Percentiles rank a stretch among this genome's conserved stretches.
Conservation (phyloP, 1,140 invertebrate genomes). For the Helicorthomorpha holstii region DNA sequence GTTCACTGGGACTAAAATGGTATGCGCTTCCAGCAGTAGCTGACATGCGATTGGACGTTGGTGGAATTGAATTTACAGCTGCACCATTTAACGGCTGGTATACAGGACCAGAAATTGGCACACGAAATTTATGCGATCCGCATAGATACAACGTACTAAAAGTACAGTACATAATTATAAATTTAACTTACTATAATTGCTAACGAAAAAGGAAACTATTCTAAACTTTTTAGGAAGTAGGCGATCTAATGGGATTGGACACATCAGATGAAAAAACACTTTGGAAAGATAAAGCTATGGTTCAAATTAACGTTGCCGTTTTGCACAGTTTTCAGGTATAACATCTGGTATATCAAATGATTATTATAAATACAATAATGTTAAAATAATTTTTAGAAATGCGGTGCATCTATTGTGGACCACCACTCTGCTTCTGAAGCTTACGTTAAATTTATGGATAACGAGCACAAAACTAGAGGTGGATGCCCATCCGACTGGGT, state of each 20-base stretch:
- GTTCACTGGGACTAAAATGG: conserved; percentile 68
- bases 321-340: conserved; percentile 74
- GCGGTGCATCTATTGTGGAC: conserved; percentile 83
- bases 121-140: conserved; percentile 70
- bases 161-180: conserved; percentile 37
- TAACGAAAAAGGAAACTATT: background rate
- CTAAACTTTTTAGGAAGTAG: conserved; percentile 45
- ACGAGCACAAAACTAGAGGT: conserved; percentile 67
- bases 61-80: conserved; percentile 80
- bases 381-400: conserved; percentile 28
- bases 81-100: conserved; percentile 94
- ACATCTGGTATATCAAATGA: background rate
- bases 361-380: background rate
- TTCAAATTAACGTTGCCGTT: conserved; percentile 80
- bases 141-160: conserved; percentile 74
- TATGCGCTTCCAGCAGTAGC: conserved; percentile 73
- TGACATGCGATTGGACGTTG: conserved; percentile 82
- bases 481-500: conserved; percentile 54
- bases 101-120: conserved; percentile 90
- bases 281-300: conserved; percentile 83
- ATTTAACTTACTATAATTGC: too few species aligned
- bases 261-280: conserved; percentile 60
- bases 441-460: conserved; percentile 90
- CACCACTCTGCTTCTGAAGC: conserved; percentile 88
- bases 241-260: conserved; percentile 72